Percentiles rank a stretch among this genome's conserved stretches.
These are phyloP conservation scores for Tiliqua scincoides DNA, from an alignment of 2,113 vertebrate species.

Conservation along the genomic window DNA sequence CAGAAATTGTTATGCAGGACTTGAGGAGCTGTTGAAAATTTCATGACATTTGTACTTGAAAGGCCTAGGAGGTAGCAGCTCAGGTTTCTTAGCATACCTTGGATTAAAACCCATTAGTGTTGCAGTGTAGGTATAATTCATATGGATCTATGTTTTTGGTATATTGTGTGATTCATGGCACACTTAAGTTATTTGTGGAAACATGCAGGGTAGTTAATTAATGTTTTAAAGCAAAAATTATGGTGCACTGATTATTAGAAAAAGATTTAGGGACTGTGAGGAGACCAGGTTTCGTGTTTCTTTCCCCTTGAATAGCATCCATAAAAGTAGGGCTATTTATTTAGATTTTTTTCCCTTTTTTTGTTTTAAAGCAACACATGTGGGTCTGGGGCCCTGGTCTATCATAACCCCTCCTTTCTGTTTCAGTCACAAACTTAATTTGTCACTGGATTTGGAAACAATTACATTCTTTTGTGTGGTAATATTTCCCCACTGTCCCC, in stretches of 20 bases:
- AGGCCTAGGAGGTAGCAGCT: conserved; percentile 24
- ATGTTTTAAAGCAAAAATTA: conserved; percentile 48
- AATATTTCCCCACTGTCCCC: conserved; percentile 4
- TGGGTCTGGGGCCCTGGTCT: neutral
- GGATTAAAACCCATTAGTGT: conserved; percentile 45
- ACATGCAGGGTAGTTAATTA: conserved; percentile 63
- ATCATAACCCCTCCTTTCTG: conserved; percentile 20
- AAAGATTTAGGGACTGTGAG: conserved; percentile 57
- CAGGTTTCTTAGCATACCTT: conserved; percentile 42
- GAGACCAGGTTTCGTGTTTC: neutral
- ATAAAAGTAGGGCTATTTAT: conserved; percentile 56
- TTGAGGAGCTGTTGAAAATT: conserved; percentile 48
- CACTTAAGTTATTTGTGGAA: conserved; percentile 35
- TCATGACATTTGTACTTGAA: conserved; percentile 50
- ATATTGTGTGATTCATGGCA: conserved; percentile 36
- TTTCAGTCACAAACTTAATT: conserved; percentile 2
- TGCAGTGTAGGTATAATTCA: neutral
- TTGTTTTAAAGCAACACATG: conserved; percentile 39
- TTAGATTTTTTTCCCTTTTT: conserved; percentile 56
- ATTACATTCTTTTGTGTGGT: conserved; percentile 26
- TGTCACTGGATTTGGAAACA: conserved; percentile 19
- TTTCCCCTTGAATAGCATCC: conserved; percentile 21
- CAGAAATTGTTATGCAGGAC: conserved; percentile 44
- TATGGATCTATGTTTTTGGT: neutral
- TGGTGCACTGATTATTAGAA: conserved; percentile 34